Conservation (phyloP, 2,113 vertebrate genomes). For the Raphicerus campestris region DNA sequence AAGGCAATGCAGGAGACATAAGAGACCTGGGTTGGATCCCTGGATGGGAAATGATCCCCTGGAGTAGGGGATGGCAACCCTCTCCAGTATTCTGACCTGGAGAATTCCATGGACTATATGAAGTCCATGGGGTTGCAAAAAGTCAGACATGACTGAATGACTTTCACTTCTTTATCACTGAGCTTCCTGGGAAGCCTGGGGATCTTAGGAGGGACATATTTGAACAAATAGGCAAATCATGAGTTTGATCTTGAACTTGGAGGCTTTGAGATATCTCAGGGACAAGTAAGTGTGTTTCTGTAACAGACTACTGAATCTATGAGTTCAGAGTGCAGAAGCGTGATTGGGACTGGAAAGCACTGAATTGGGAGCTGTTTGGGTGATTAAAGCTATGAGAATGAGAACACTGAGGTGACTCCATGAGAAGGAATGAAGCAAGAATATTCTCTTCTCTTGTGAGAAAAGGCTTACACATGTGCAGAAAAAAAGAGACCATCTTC, state of each 20-base stretch:
- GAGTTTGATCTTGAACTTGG: neutral
- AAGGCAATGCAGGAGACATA: neutral
- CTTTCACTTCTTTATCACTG: neutral
- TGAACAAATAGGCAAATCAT: neutral
- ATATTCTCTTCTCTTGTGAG: neutral
- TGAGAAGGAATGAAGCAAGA: neutral
- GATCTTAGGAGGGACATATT: neutral
- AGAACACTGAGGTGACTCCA: neutral
- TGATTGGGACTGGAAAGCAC: neutral
- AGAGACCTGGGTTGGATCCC: too few relatives aligned
- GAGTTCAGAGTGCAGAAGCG: neutral
- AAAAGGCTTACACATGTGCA: neutral
- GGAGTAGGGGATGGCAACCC: too few relatives aligned
- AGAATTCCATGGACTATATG: neutral
- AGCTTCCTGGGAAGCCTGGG: neutral
- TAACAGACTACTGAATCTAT: neutral
- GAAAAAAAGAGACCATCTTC: neutral
- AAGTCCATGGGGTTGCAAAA: neutral
- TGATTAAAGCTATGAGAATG: neutral
- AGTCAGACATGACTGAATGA: neutral
- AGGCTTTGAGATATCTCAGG: rapidly evolving
- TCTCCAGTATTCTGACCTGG: neutral
- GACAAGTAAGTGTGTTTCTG: neutral
- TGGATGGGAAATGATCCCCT: too few relatives aligned
- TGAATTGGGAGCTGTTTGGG: neutral